Conservation (phyloP, 2,797 vertebrate genomes). For the Neomorphus geoffroyi region DNA sequence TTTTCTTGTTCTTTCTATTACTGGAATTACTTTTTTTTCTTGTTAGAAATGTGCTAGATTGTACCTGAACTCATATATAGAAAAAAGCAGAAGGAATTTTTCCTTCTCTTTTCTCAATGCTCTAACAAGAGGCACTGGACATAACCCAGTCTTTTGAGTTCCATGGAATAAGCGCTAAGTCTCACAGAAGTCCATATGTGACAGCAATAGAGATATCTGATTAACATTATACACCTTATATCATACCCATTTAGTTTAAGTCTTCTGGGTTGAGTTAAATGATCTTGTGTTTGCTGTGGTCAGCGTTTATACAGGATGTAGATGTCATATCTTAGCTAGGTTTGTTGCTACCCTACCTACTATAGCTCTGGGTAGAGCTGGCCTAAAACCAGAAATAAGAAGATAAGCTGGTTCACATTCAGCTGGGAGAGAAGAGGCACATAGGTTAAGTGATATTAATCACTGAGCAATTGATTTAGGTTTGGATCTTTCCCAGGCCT, state of each 20-base stretch:
- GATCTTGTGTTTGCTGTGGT: neutral
- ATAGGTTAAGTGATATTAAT: neutral
- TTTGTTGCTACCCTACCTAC: neutral
- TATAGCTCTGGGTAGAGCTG: neutral
- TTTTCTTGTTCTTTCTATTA: neutral
- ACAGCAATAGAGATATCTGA: neutral
- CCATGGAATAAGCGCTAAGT: neutral
- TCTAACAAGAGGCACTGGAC: neutral
- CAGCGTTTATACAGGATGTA: neutral
- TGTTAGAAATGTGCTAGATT: neutral
- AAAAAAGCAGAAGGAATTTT: neutral
- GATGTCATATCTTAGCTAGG: neutral
- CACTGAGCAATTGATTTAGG: neutral
- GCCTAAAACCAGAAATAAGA: neutral
- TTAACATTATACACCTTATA: neutral
- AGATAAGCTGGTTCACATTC: neutral
- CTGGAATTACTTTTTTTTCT: neutral
- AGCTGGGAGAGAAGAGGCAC: neutral
- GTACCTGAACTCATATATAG: rapidly evolving
- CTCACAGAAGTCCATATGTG: neutral
- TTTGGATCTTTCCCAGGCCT: neutral
- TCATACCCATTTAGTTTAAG: neutral
- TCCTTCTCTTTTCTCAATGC: neutral
- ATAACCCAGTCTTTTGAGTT: neutral
- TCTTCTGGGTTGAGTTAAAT: neutral